Evolutionary conservation across 2,113 vertebrate genomes (phyloP).

Genomic region (Nothobranchius furzeri): DNA sequence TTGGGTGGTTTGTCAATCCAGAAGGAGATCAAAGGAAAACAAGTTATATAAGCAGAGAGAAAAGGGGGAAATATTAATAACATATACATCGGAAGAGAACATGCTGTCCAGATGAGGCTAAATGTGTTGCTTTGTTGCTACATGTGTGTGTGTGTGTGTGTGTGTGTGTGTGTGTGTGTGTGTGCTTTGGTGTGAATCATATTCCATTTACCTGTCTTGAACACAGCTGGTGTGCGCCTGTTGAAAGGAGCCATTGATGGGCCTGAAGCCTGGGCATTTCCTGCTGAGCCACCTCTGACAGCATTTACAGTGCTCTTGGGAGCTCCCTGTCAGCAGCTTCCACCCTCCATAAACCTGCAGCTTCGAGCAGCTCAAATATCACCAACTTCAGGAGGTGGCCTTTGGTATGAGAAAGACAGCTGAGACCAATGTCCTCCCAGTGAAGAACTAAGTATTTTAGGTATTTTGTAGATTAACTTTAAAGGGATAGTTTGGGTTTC

Average conservation of each 20-base stretch:
- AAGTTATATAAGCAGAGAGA: too few species aligned
- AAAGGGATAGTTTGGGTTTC: too few species aligned
- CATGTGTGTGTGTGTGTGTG: too few species aligned
- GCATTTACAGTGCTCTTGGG: slow-evolving; percentile 61
- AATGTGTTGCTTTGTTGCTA: too few species aligned
- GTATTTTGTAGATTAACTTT: neutral
- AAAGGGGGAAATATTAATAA: too few species aligned
- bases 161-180: too few species aligned
- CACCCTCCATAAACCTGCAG: slow-evolving; percentile 50
- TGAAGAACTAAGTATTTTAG: neutral
- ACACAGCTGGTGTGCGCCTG: slow-evolving; percentile 55
- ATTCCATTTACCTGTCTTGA: slow-evolving; percentile 51
- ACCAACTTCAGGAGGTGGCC: slow-evolving; percentile 29
- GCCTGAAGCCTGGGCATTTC: slow-evolving; percentile 72
- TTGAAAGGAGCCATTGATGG: slow-evolving; percentile 73
- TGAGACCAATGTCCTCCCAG: slow-evolving; percentile 7
- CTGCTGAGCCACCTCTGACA: slow-evolving; percentile 68
- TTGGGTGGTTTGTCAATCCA: too few species aligned
- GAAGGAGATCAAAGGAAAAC: too few species aligned
- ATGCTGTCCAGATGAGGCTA: too few species aligned
- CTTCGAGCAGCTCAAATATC: slow-evolving; percentile 10
- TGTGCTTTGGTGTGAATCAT: slow-evolving; percentile 28
- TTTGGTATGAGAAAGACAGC: slow-evolving; percentile 3
- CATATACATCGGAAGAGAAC: too few species aligned
- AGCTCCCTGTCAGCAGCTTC: slow-evolving; percentile 63